A percentile compares a stretch with the other conserved stretches of the same genome.
phyloP scores from a whole-genome alignment of 1,140 invertebrate species.

The Sycophila sp. region DNA sequence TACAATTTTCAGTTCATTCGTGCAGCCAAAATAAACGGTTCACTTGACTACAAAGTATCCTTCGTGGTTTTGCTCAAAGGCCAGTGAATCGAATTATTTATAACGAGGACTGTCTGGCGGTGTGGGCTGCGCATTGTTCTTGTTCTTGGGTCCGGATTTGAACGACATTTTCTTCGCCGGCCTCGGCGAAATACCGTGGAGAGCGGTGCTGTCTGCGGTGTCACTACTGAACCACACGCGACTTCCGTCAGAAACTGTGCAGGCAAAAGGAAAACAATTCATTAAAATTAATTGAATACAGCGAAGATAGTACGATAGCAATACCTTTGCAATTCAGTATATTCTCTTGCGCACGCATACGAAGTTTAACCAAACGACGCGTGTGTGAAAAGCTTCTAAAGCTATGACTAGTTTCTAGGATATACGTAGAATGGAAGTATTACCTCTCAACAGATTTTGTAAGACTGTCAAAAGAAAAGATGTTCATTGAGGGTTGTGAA shows the following conservation, averaged over 20 bases:
- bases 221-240: constrained; percentile 65
- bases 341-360: constrained; percentile 15
- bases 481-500: constrained; percentile 42
- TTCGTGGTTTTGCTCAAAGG: neutral
- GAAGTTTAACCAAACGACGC: constrained; percentile 35
- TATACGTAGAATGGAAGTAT: constrained; percentile 54
- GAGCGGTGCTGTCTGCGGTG: constrained; percentile 54
- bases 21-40: neutral
- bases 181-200: constrained; percentile 68
- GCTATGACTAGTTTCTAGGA: constrained; percentile 39
- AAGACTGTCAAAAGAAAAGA: constrained; percentile 60
- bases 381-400: constrained; percentile 35
- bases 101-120: constrained; percentile 65
- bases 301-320: neutral
- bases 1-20: neutral
- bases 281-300: neutral
- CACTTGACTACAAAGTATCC: neutral
- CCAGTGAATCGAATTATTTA: constrained; percentile 49
- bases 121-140: constrained; percentile 55
- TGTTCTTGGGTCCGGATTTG: constrained; percentile 61
- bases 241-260: constrained; percentile 61
- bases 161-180: constrained; percentile 68
- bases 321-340: constrained; percentile 21
- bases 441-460: constrained; percentile 62
- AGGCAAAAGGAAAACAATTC: neutral